Conservation (phyloP, 1,140 invertebrate genomes). For the Ectropis grisescens region DNA sequence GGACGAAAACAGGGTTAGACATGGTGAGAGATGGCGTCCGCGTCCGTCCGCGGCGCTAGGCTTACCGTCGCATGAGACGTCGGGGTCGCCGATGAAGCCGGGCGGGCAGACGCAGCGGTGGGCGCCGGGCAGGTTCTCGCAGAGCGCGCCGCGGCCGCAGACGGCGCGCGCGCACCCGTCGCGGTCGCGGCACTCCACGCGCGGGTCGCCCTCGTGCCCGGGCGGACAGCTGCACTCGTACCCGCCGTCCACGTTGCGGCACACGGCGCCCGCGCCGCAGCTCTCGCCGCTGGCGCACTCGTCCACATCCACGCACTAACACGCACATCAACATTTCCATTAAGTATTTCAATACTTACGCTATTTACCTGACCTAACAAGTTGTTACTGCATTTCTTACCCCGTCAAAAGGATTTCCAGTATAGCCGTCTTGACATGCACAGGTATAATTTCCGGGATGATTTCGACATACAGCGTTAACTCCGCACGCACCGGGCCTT, state of each 20-base stretch:
- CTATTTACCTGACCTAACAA: no score
- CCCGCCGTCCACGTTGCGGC: constrained; percentile 83
- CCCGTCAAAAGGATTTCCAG: constrained; percentile 88
- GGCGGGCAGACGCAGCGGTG: constrained; percentile 86
- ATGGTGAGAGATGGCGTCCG: constrained; percentile 57
- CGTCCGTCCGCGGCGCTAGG: constrained; percentile 74
- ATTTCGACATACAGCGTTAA: constrained; percentile 86
- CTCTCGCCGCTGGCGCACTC: constrained; percentile 81
- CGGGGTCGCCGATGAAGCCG: constrained; percentile 82
- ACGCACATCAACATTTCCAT: constrained; percentile 5
- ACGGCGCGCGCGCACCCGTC: constrained; percentile 83
- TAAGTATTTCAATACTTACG: no score
- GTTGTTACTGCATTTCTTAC: constrained; percentile 57
- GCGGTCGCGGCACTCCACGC: constrained; percentile 77
- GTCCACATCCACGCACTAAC: constrained; percentile 85
- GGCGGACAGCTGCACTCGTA: constrained; percentile 86
- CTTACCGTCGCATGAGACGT: constrained; percentile 82
- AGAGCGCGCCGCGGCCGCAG: constrained; percentile 85
- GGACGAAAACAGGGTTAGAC: constrained; percentile 23
- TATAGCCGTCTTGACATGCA: constrained; percentile 84
- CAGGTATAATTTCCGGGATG: constrained; percentile 91
- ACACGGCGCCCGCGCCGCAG: constrained; percentile 85
- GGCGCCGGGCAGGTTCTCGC: constrained; percentile 82
- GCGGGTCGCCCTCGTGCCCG: constrained; percentile 82
- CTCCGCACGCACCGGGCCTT: constrained; percentile 82